These are phyloP conservation scores for Pachydiplax longipennis DNA, from an alignment of 2,888 invertebrate genomes.

Conservation along the genomic window DNA sequence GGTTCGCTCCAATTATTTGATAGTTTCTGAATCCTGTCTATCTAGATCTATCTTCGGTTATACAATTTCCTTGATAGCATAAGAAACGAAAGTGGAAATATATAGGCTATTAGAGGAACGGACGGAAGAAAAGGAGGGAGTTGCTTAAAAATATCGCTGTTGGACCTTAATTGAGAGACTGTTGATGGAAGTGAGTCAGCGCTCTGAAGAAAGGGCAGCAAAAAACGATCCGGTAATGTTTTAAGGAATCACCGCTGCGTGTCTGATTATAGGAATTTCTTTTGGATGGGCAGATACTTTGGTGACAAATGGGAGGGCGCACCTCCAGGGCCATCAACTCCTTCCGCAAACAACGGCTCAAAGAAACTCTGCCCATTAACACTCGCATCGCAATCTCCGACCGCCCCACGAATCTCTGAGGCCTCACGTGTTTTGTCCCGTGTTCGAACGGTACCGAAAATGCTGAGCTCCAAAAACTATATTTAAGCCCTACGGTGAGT, in stretches of 20 bases:
- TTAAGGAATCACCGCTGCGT: slow-evolving; percentile 26
- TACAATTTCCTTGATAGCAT: too few relatives aligned
- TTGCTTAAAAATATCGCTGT: neutral
- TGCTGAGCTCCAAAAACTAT: too few relatives aligned
- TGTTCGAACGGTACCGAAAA: too few relatives aligned
- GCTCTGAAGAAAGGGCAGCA: neutral
- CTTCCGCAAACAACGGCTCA: neutral
- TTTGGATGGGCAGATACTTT: neutral
- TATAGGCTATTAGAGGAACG: neutral
- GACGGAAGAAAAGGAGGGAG: neutral
- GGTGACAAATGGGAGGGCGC: slow-evolving; percentile 25
- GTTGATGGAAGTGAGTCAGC: slow-evolving; percentile 42
- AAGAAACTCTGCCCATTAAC: neutral
- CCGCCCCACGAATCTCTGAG: too few relatives aligned
- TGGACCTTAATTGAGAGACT: slow-evolving; percentile 7
- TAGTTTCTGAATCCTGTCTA: too few relatives aligned
- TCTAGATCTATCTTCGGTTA: too few relatives aligned
- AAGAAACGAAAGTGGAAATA: neutral
- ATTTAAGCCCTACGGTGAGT: too few relatives aligned
- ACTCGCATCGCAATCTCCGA: too few relatives aligned
- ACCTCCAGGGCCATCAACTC: neutral
- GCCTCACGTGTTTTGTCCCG: too few relatives aligned
- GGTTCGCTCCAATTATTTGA: too few relatives aligned
- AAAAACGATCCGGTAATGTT: slow-evolving; percentile 12
- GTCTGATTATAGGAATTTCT: slow-evolving; percentile 33